Base-by-base conservation (phyloP, 2,797 vertebrate species). In the Podarcis siculus region DNA sequence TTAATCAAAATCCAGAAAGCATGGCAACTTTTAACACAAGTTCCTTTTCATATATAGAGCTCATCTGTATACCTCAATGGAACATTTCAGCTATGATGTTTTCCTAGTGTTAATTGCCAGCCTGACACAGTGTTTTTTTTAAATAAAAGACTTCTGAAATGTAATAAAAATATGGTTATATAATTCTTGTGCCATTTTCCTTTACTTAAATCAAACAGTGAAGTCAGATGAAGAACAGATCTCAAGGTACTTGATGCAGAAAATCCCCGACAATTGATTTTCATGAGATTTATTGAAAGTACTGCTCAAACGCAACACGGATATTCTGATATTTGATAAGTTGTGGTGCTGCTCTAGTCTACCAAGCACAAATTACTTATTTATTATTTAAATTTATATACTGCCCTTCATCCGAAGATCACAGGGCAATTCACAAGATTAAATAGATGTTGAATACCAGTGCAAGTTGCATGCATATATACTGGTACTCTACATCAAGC, bases 121-220 rank as follows among this genome's bases (percentile, higher is more conserved):
- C 82, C 49, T 58, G 32, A 21, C 35, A 27, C 25, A 49, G 72
- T 37, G 37, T 19, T 7, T 17, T 58, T 21, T 7, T 17, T 83
- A 32, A 58, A 21, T 37, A 73, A 72, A 10, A 21, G 64, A 86
- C 83, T 90, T 61, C 82, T 83, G 37, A 2, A 83, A 84, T 89
- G 89, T 19, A n/a, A 4, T 2, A 32, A 86, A 88, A 85, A 37
- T 30, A 87, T 23, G 39, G 89, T 87, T 42, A 87, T 5, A 86
- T n/a, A 78, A 82, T 69, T 15, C 67, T 83, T 55, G 32, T 73
- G 32, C 45, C 23, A 83, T 2, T 39, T 82, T 58, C 90, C 82
- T 89, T 79, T 32, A 86, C 66, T 88, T 85, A 89, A 92, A 67
- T 42, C 32, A 85, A 83, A 67, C 91, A 92, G 27, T 64, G 75